Conservation (phyloP, 2,113 vertebrate genomes). For the Myanophis thanlyinensis region DNA sequence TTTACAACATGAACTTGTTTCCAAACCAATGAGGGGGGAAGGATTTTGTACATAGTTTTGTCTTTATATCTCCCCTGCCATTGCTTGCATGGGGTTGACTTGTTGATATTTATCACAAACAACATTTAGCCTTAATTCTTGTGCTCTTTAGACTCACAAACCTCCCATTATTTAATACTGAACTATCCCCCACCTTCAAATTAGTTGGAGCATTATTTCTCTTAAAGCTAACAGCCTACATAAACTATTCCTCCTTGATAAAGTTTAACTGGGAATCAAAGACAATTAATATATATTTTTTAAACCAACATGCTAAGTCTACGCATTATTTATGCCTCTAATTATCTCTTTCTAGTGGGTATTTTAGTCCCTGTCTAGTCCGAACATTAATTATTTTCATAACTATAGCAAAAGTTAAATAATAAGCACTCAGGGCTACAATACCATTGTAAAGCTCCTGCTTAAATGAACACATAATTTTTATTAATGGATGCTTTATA, state of each 20-base stretch:
- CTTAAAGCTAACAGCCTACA: conserved; percentile 2
- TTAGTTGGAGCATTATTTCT: neutral
- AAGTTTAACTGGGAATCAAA: conserved; percentile 62
- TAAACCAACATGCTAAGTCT: conserved; percentile 59
- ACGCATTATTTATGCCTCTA: conserved; percentile 72
- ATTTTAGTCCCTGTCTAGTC: conserved; percentile 74
- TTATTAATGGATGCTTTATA: conserved; percentile 77
- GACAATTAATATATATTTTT: conserved; percentile 63
- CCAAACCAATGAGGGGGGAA: neutral
- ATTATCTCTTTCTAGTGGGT: conserved; percentile 74
- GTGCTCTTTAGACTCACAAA: rapidly evolving
- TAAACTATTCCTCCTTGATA: conserved; percentile 51
- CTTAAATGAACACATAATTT: conserved; percentile 79
- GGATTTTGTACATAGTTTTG: neutral
- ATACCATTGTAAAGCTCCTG: conserved; percentile 65
- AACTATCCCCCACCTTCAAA: rapidly evolving
- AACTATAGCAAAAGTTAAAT: conserved; percentile 80
- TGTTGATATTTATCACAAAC: neutral
- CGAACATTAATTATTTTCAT: conserved; percentile 79
- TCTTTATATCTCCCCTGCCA: conserved; percentile 24
- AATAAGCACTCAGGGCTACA: conserved; percentile 72
- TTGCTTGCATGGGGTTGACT: neutral
- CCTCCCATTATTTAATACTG: rapidly evolving
- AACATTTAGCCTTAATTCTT: rapidly evolving
- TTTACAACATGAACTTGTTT: conserved; percentile 24